Percentiles rank a stretch among this genome's conserved stretches.
phyloP scores from a whole-genome alignment of 1,140 invertebrate genomes.

The Aphelenchoides avenae region DNA sequence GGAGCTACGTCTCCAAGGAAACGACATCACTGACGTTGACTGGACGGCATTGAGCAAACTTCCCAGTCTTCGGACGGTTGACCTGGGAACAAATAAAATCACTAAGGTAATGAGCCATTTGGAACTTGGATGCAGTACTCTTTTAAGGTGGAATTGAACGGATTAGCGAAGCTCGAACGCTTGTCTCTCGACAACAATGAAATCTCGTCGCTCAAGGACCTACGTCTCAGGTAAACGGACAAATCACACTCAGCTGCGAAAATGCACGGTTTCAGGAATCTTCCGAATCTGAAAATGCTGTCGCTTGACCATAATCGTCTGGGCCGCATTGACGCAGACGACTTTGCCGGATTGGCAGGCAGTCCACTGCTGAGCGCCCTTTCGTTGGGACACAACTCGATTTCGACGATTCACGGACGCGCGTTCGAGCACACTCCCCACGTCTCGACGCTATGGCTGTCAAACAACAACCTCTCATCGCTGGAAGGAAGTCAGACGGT shows the following conservation, averaged over 20 bases:
- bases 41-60: slow-evolving; percentile 21
- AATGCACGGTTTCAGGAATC: slow-evolving; percentile 15
- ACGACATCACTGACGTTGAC: slow-evolving; percentile 27
- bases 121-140: background rate
- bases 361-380: slow-evolving; percentile 29
- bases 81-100: slow-evolving; percentile 45
- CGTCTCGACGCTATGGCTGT: slow-evolving; percentile 30
- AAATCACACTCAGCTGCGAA: background rate
- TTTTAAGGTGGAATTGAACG: slow-evolving; percentile 6
- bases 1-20: slow-evolving; percentile 29
- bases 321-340: slow-evolving; percentile 27
- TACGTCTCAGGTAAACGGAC: too few relatives aligned
- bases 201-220: slow-evolving; percentile 23
- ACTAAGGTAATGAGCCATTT: slow-evolving; percentile 30
- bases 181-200: slow-evolving; percentile 51
- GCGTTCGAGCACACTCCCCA: slow-evolving; percentile 16
- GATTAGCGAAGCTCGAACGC: slow-evolving; percentile 37
- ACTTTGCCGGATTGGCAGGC: slow-evolving; percentile 28
- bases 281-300: slow-evolving; percentile 29
- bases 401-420: slow-evolving; percentile 23
- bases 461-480: slow-evolving; percentile 26
- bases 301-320: slow-evolving; percentile 39
- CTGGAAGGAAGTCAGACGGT: slow-evolving; percentile 10
- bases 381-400: slow-evolving; percentile 42
- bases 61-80: slow-evolving; percentile 31